Percentiles rank a stretch among this genome's conserved stretches.
These are phyloP conservation scores for Phenacoccus solenopsis DNA, from an alignment of 1,140 invertebrate genomes.

Conservation along the genomic window DNA sequence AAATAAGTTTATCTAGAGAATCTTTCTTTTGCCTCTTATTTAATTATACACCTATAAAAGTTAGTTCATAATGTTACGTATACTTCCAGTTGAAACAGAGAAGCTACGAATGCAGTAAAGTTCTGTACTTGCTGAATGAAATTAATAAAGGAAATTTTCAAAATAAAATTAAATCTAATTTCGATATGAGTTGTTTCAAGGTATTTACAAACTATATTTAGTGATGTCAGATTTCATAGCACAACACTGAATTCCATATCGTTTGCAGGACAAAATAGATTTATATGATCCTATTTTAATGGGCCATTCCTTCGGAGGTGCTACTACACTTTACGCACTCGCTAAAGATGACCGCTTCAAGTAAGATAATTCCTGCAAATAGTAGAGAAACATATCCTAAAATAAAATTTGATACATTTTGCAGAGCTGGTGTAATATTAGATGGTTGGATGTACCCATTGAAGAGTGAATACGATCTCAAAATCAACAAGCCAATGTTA, in stretches of 20 bases:
- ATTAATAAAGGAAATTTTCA: conserved; percentile 40
- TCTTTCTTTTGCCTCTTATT: too few species aligned
- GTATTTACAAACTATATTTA: conserved; percentile 20
- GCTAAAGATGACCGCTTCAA: conserved; percentile 40
- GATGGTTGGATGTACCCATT: conserved; percentile 60
- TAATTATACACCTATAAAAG: too few species aligned
- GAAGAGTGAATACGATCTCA: conserved; percentile 38
- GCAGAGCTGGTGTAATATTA: conserved; percentile 42
- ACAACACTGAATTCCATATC: too few species aligned
- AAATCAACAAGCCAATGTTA: conserved; percentile 42
- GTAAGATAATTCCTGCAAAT: conserved; percentile 32
- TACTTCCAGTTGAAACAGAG: conserved; percentile 35
- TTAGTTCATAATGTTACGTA: conserved; percentile 21
- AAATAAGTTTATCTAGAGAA: too few species aligned
- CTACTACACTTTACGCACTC: conserved; percentile 43
- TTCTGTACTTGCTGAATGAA: conserved; percentile 40
- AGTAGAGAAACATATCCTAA: conserved; percentile 4
- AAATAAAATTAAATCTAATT: conserved; percentile 40
- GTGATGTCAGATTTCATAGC: background rate
- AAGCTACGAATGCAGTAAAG: conserved; percentile 40
- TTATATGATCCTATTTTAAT: conserved; percentile 37
- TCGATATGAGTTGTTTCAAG: conserved; percentile 31
- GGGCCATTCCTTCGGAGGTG: conserved; percentile 57
- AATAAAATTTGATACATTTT: conserved; percentile 19
- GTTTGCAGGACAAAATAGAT: conserved; percentile 42